Base-by-base conservation (phyloP, 2,888 invertebrate species). In the Stenotaenia linearis region DNA sequence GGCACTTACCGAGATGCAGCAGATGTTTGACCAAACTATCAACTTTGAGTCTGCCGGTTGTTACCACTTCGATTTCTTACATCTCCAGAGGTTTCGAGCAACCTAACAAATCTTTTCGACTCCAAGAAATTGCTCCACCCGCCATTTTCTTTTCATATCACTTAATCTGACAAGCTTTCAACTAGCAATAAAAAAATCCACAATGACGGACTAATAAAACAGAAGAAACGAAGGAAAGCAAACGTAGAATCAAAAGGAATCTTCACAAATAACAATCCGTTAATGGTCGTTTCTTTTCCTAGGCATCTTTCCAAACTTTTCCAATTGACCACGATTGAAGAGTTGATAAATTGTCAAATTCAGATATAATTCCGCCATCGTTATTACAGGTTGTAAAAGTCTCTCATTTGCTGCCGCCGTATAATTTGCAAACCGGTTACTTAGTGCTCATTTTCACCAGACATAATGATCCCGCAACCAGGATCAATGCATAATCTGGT, bases 1-100 rank as follows among this genome's bases (percentile, higher is more conserved):
- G 69, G 69, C 69, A 69, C 69, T 69, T 69, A 69, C 69, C 69
- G 28, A 69, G 69, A 69, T 28, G 69, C 69, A 69, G 69, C 69
- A 69, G 69, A 25, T 69, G 69, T 69, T 69, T 69, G 69, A 69
- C 69, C 69, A 69, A 69, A 69, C 69, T 25, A 69, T 69, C 69
- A 69, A 28, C 69, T 28, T n/a, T 28, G 69, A 69, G 69, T 5
- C 69, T 23, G 69, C 12, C n/a, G 69, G 69, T 69, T 69, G 69
- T 69, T 28, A 69, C 69, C 69, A 69, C 28, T 69, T 69, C 69
- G 69, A 69, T 69, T 28, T 12, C 25, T 69, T 50, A 18, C 50
- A 6, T 69, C 69, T 69, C 23, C 0, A 25, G 69, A 18, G 50
- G 7, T 21, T 50, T 50, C 50, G 5, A 18, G 50, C 50, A 28